Conservation (phyloP, 1,140 invertebrate genomes). For the Leptinotarsa lineolata region DNA sequence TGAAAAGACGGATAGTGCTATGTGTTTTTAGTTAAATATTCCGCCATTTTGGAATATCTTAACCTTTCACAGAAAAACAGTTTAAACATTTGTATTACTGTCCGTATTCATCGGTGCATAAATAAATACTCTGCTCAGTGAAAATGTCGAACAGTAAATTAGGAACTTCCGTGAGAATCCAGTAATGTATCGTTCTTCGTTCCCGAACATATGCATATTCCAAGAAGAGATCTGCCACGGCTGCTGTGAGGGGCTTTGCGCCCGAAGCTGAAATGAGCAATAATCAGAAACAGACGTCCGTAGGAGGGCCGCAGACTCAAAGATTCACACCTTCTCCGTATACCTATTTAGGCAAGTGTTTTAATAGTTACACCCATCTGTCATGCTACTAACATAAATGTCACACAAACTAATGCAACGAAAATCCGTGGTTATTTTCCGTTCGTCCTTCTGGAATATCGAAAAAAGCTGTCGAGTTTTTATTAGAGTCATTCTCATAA, state of each 20-base stretch:
- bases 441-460: no score
- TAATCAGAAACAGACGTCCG: constrained; percentile 54
- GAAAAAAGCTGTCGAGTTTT: neutral
- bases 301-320: constrained; percentile 49
- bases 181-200: constrained; percentile 40
- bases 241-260: constrained; percentile 49
- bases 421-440: no score
- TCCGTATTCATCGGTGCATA: constrained; percentile 34
- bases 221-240: constrained; percentile 48
- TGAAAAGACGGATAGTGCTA: constrained; percentile 30
- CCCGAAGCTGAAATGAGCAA: constrained; percentile 52
- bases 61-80: constrained; percentile 54
- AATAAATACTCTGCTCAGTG: constrained; percentile 28
- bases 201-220: constrained; percentile 53
- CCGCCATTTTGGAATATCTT: constrained; percentile 57
- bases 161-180: constrained; percentile 40
- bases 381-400: constrained; percentile 42
- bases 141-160: constrained; percentile 35
- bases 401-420: constrained; percentile 18
- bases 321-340: constrained; percentile 48
- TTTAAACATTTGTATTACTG: constrained; percentile 37
- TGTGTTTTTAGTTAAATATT: constrained; percentile 56
- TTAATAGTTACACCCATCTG: constrained; percentile 50
- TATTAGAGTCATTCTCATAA: neutral
- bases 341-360: constrained; percentile 47